These are phyloP conservation scores for Onychomys leucogaster DNA, from an alignment of 2,797 vertebrate genomes.

Conservation along the genomic window DNA sequence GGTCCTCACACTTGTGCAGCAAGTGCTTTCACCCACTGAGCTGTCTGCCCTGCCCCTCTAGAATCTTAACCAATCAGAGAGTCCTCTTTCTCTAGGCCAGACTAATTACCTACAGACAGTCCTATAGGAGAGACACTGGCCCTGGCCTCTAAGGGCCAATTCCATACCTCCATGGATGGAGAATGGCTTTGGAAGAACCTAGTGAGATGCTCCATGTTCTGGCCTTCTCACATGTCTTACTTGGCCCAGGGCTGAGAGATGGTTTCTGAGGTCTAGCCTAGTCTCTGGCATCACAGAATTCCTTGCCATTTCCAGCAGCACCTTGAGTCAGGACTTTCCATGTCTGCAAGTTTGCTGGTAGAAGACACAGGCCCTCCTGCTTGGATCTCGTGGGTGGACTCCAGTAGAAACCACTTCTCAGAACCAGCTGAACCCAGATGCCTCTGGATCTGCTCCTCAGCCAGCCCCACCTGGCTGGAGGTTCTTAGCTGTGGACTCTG, in stretches of 20 bases:
- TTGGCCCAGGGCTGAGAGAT: not conserved
- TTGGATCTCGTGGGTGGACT: no score
- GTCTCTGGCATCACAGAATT: not conserved
- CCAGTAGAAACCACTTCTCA: not conserved
- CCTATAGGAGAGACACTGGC: not conserved
- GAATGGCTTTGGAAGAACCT: not conserved
- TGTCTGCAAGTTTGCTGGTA: rapidly evolving
- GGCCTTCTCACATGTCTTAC: not conserved
- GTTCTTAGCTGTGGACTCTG: not conserved
- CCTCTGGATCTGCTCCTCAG: not conserved
- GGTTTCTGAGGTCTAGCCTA: not conserved
- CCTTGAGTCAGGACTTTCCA: not conserved
- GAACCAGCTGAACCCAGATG: not conserved
- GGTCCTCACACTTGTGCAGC: not conserved
- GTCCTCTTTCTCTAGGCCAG: not conserved
- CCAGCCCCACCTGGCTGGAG: not conserved
- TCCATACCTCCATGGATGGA: not conserved
- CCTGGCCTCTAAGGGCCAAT: no score
- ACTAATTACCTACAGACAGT: not conserved
- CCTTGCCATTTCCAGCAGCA: not conserved
- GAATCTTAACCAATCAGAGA: not conserved
- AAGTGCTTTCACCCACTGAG: not conserved
- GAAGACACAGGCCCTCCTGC: not conserved
- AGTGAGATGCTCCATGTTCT: not conserved
- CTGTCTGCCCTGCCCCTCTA: not conserved